Percentiles rank a stretch among this genome's conserved stretches.
Conservation (phyloP, 2,113 vertebrate species). For the Nesogale talazaci region DNA sequence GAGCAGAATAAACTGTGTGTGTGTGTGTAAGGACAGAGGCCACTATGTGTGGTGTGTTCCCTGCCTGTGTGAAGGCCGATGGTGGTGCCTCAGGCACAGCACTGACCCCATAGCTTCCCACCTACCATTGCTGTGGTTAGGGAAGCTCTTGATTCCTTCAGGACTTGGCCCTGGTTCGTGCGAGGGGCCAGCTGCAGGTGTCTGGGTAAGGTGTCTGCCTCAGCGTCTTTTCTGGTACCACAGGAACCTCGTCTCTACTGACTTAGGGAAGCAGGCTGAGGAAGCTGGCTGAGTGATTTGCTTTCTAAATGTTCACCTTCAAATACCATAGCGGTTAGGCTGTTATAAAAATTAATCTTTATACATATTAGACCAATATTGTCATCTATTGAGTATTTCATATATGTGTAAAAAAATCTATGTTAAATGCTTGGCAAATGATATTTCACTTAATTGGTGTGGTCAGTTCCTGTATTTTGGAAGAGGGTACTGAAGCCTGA, state of each 20-base stretch:
- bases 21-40: background rate
- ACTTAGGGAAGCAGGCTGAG: background rate
- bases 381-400: background rate
- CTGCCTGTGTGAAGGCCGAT: background rate
- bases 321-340: rapidly evolving
- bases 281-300: background rate
- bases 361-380: too few species aligned
- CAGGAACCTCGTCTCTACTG: too few species aligned
- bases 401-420: rapidly evolving
- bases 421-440: background rate
- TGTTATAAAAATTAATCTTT: too few species aligned
- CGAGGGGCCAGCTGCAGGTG: too few species aligned
- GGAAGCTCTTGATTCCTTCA: background rate
- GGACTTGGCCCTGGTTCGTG: background rate
- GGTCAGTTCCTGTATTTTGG: too few species aligned
- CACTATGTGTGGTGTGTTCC: background rate
- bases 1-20: background rate
- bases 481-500: background rate
- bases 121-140: rapidly evolving
- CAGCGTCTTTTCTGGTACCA: background rate
- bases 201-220: background rate
- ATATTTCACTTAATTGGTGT: background rate
- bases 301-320: background rate
- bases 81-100: background rate
- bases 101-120: background rate